phyloP scores from a whole-genome alignment of 2,797 vertebrate species.

The Channa striata region DNA sequence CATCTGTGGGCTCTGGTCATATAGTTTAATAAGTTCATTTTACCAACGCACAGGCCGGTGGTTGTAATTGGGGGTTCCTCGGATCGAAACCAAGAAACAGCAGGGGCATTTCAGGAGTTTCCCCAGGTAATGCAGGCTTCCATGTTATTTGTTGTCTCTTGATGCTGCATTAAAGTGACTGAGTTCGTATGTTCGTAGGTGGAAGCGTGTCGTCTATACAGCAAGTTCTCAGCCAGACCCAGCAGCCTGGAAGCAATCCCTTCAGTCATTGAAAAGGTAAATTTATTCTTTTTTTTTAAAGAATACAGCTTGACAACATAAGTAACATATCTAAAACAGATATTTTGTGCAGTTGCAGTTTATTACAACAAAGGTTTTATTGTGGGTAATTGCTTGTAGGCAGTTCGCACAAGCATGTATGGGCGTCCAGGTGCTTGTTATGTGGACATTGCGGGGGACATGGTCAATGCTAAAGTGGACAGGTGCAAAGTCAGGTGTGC shows the following conservation, averaged over 20 bases:
- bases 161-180: not conserved
- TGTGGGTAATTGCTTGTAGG: conserved; percentile 76
- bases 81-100: conserved; percentile 93
- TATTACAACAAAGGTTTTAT: not conserved
- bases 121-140: conserved; percentile 87
- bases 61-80: conserved; percentile 96
- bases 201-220: conserved; percentile 95
- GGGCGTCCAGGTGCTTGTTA: conserved; percentile 96
- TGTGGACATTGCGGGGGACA: conserved; percentile 94
- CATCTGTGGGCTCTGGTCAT: not conserved
- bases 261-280: conserved; percentile 93
- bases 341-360: not conserved
- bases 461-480: conserved; percentile 89
- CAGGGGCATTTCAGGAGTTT: conserved; percentile 98
- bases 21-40: not conserved
- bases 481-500: conserved; percentile 87
- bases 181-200: conserved; percentile 80
- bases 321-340: too few species aligned
- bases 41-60: conserved; percentile 88
- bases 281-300: too few species aligned
- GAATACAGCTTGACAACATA: too few species aligned
- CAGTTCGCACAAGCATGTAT: conserved; percentile 93
- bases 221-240: conserved; percentile 92
- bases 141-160: not conserved
- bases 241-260: conserved; percentile 91